phyloP scores from a whole-genome alignment of 1,140 invertebrate species.

The Dendrolimus kikuchii region DNA sequence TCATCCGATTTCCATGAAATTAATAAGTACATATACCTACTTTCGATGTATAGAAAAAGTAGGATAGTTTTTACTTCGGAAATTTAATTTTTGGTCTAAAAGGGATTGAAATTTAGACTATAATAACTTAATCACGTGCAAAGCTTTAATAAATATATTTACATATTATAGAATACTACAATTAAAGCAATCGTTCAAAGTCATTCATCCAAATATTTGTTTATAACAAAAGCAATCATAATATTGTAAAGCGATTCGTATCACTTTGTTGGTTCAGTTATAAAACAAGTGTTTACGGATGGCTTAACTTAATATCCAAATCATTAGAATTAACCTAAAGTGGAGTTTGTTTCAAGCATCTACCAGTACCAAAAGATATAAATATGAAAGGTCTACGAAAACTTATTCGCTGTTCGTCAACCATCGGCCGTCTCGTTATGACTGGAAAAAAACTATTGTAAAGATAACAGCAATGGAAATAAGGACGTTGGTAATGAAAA shows the following conservation, averaged over 20 bases:
- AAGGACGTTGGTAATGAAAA: not conserved
- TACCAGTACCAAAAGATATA: conserved; percentile 5
- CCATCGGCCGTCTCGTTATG: not conserved
- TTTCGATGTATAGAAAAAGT: no score
- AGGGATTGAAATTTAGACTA: no score
- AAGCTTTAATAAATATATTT: no score
- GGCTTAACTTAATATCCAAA: conserved; percentile 29
- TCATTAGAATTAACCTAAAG: conserved; percentile 30
- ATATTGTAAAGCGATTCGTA: not conserved
- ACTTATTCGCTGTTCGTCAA: not conserved
- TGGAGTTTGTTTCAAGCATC: conserved; percentile 26
- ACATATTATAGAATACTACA: no score
- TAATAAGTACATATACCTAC: no score
- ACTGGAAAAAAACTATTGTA: not conserved
- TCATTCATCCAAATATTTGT: no score
- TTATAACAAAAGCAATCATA: no score
- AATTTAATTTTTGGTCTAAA: no score
- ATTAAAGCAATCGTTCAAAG: no score
- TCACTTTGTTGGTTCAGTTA: not conserved
- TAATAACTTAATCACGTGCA: no score
- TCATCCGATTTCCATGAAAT: no score
- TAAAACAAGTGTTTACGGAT: conserved; percentile 18
- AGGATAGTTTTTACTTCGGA: no score
- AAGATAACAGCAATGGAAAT: conserved; percentile 13
- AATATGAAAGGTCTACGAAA: not conserved